Percentiles rank a stretch among this genome's conserved stretches.
phyloP scores from a whole-genome alignment of 2,888 invertebrate species.

The Craniophora ligustri region DNA sequence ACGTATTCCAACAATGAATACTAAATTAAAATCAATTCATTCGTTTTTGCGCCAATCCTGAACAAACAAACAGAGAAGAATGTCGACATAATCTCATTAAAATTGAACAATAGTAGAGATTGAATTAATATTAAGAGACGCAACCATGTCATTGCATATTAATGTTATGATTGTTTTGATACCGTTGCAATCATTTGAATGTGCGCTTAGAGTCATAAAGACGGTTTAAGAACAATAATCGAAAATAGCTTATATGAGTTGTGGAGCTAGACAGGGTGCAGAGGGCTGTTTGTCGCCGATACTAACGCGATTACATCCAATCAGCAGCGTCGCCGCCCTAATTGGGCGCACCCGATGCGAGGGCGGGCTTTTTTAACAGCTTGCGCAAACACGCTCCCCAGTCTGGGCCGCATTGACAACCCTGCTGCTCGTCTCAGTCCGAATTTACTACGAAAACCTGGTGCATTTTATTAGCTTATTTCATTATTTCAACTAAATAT shows the following conservation, averaged over 20 bases:
- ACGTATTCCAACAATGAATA: no score
- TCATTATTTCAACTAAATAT: slow-evolving; percentile 24
- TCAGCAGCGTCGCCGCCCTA: slow-evolving; percentile 86
- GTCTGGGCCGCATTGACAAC: slow-evolving; percentile 26
- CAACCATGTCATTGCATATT: background rate
- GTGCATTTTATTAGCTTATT: slow-evolving; percentile 52
- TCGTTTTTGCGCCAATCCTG: no score
- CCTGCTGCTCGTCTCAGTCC: slow-evolving; percentile 27
- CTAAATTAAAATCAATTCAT: no score
- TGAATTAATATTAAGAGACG: no score
- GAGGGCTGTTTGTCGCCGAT: slow-evolving; percentile 78
- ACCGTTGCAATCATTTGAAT: slow-evolving; percentile 32
- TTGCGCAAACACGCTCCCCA: slow-evolving; percentile 77
- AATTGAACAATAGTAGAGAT: no score
- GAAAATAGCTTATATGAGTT: slow-evolving; percentile 40
- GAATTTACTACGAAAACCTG: slow-evolving; percentile 23
- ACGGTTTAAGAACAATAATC: slow-evolving; percentile 36
- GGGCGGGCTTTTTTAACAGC: slow-evolving; percentile 87
- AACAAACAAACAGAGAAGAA: no score
- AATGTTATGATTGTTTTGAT: background rate
- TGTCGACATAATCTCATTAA: no score
- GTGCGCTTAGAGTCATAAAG: slow-evolving; percentile 24
- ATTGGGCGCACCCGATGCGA: slow-evolving; percentile 83
- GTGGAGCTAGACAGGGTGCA: slow-evolving; percentile 56
- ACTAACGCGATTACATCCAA: slow-evolving; percentile 87